These are phyloP conservation scores for Dynastes tityus DNA, from an alignment of 2,888 invertebrate genomes.

Conservation along the genomic window DNA sequence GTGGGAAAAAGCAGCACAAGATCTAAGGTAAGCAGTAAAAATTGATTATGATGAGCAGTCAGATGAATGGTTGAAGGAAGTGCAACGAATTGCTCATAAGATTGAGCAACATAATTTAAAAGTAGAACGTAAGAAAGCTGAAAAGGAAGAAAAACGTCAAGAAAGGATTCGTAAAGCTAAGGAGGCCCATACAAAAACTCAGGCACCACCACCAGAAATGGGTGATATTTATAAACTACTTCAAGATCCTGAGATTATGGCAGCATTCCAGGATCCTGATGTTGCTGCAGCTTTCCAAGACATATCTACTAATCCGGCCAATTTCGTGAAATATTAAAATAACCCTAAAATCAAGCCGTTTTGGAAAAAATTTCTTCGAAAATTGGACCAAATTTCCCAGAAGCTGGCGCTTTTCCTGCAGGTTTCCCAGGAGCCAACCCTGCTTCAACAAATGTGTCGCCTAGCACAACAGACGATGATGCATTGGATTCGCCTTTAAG, in stretches of 20 bases:
- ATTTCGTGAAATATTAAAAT: slow-evolving; percentile 88
- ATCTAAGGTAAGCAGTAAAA: slow-evolving; percentile 92
- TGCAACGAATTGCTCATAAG: slow-evolving; percentile 92
- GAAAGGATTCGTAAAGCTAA: slow-evolving; percentile 77
- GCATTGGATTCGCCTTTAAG: slow-evolving; percentile 61
- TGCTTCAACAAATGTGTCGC: slow-evolving; percentile 35
- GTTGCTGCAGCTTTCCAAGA: slow-evolving; percentile 85
- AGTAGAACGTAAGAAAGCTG: slow-evolving; percentile 84
- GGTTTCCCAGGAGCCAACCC: slow-evolving; percentile 59
- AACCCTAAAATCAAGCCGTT: slow-evolving; percentile 90
- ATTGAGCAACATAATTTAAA: slow-evolving; percentile 90
- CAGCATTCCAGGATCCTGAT: slow-evolving; percentile 87
- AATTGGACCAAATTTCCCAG: slow-evolving; percentile 59
- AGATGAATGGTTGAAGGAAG: slow-evolving; percentile 93
- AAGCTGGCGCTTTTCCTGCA: slow-evolving; percentile 60
- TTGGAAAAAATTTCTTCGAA: slow-evolving; percentile 81
- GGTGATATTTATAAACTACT: slow-evolving; percentile 75
- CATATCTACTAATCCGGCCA: slow-evolving; percentile 86
- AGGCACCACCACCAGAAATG: slow-evolving; percentile 70
- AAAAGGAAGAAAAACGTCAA: slow-evolving; percentile 76
- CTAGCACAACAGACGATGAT: slow-evolving; percentile 62
- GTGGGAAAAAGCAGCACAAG: slow-evolving; percentile 90
- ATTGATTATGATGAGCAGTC: slow-evolving; percentile 95
- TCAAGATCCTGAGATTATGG: slow-evolving; percentile 85
- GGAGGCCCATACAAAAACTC: slow-evolving; percentile 76